A percentile compares a stretch with the other conserved stretches of the same genome.
Conservation (phyloP, 2,888 invertebrate species). For the Lumbricus terrestris region DNA sequence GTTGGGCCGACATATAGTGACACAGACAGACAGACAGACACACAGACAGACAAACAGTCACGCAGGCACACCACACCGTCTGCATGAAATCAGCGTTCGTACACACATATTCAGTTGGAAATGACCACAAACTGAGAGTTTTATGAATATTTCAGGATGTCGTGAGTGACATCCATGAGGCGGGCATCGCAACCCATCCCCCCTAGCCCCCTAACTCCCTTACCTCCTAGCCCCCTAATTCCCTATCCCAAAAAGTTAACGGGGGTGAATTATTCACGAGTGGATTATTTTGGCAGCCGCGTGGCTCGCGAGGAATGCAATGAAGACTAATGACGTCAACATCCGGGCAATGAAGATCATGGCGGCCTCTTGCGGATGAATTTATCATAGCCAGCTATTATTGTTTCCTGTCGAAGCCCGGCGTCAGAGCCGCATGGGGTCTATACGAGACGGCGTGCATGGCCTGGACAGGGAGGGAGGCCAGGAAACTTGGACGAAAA, state of each 20-base stretch:
- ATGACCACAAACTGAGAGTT: background rate
- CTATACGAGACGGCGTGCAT: too few species aligned
- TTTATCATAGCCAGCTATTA: too few species aligned
- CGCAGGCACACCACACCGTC: background rate
- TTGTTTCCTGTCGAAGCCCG: too few species aligned
- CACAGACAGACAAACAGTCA: background rate
- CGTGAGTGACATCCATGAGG: too few species aligned
- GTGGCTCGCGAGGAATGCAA: background rate
- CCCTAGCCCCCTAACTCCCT: too few species aligned
- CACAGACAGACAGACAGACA: background rate
- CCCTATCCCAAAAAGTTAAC: background rate
- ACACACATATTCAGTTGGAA: too few species aligned
- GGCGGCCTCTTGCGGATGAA: too few species aligned
- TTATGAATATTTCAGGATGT: conserved; percentile 3
- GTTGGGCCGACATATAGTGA: too few species aligned
- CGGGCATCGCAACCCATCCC: background rate
- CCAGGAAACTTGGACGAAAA: too few species aligned
- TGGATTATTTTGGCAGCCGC: background rate
- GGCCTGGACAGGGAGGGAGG: too few species aligned
- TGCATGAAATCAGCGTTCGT: background rate
- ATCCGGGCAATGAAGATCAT: background rate
- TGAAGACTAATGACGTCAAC: background rate
- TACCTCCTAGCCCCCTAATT: too few species aligned
- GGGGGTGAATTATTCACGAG: background rate
- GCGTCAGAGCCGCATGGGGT: too few species aligned